Base-by-base conservation (phyloP, 2,113 vertebrate genomes). In the Talpa occidentalis region DNA sequence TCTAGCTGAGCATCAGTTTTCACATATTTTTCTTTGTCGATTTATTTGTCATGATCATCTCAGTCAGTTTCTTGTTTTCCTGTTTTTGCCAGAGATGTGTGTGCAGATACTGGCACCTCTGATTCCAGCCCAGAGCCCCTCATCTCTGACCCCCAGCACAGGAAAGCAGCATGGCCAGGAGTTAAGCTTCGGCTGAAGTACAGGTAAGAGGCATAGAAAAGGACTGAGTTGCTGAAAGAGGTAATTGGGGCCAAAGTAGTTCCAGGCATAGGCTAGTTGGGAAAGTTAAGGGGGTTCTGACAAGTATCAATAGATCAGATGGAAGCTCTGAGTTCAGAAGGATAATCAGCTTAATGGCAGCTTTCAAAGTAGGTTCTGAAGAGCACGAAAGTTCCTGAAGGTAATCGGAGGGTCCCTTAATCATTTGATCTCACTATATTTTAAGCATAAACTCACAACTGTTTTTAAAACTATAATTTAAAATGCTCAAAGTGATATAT, bases 61-160 rank as follows among this genome's bases (percentile, higher is more conserved):
- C 0, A 0, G 70, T 88, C 49, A 96, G 21, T 52, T 83, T 85
- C 6, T 73, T 22, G 0, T 82, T 54, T 82, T 93, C 64, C 12
- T 24, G 10, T 92, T 88, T 84, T 95, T 90, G 5, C 28, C 98
- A 98, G 98, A 98, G 98, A 98, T 86, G 97, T 94, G 0, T 94
- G 92, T 82, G 97, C 97, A 0, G 44, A 92, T 44, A 70, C 89
- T 49, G 70, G 95, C 32, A 52, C 91, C 84, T 30, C 97, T 96
- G 60, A 30, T 70, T 80, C 91, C 30, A 10, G 72, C 54, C 88
- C 60, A 0, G 95, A 82, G 69, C 85, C 67, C 0, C 66, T 97
- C 90, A 77, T 60, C 76, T 7, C 96, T 93, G 97, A 97, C 56
- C 88, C 94, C 28, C 97, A 90, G 88, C 96, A 96, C 87, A 85